Evolutionary conservation across 2,888 invertebrate species (phyloP).

Genomic region (Aplocera efformata): DNA sequence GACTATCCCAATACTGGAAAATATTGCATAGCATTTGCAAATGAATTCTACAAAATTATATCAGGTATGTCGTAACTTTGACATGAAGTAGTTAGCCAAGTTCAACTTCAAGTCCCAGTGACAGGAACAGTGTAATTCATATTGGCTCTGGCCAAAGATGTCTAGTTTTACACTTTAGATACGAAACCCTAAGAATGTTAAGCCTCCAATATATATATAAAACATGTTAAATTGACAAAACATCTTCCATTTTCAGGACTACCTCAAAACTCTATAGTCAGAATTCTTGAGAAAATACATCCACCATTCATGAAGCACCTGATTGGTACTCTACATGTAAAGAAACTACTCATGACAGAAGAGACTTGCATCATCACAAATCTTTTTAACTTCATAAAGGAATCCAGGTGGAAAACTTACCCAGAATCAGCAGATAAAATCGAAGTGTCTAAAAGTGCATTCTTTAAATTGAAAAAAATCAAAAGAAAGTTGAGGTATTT

Average conservation of each 20-base stretch:
- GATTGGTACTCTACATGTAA: slow-evolving; percentile 46
- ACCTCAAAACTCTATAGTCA: slow-evolving; percentile 49
- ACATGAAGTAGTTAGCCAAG: too few relatives aligned
- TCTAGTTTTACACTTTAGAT: too few relatives aligned
- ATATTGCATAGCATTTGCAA: slow-evolving; percentile 52
- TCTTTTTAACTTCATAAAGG: slow-evolving; percentile 46
- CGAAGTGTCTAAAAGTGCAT: slow-evolving; percentile 30
- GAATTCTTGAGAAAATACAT: slow-evolving; percentile 55
- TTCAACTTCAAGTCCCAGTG: too few relatives aligned
- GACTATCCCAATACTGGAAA: slow-evolving; percentile 61
- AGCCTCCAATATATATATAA: too few relatives aligned
- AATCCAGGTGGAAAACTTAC: slow-evolving; percentile 43
- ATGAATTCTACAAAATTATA: slow-evolving; percentile 57
- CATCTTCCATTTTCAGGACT: slow-evolving; percentile 49
- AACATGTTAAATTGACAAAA: too few relatives aligned
- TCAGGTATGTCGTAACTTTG: slow-evolving; percentile 39
- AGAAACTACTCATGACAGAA: slow-evolving; percentile 39
- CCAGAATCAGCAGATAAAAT: slow-evolving; percentile 31
- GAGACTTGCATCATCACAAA: slow-evolving; percentile 48
- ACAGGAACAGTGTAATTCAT: too few relatives aligned
- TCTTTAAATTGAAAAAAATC: slow-evolving; percentile 34
- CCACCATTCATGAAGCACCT: slow-evolving; percentile 58
- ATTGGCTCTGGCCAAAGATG: too few relatives aligned
- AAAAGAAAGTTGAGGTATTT: slow-evolving; percentile 39
- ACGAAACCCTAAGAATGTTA: too few relatives aligned